Evolutionary conservation across 1,140 invertebrate genomes (phyloP), one percentile per base, ranked within the genome.

Genomic region (Anoplophora glabripennis): DNA sequence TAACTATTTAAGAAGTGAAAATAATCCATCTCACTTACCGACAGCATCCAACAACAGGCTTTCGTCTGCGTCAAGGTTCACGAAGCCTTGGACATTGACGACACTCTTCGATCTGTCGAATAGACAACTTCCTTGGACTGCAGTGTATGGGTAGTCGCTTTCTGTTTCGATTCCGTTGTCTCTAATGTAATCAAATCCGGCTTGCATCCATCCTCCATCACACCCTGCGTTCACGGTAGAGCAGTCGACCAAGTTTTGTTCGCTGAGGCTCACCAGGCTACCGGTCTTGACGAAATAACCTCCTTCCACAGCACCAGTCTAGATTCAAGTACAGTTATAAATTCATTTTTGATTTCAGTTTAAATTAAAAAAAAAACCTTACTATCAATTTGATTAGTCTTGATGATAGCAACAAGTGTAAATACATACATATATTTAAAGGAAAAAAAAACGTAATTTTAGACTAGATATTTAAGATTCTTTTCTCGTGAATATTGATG

Each of bases 191-290:
- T 87, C 78, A 80, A 96, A 95, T 41, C 90, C 92, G 62, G 88
- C 79, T 76, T 96, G 92, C 92, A 97, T 96, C 14, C 96, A 78
- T 53, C 96, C 96, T 65, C 96, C 96, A 98, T 40, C 96, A 96
- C 5, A 48, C 1, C 44, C 34, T 33, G 41, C 45, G 28, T 56
- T 41, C 4, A 18, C 41, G 3, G 35, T 18, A 1, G 57, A 47
- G 73, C 97, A 99, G 80, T 99, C 97, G 17, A 99, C 83, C 40
- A 99, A 79, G 76, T 99, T 97, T 79, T 99, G 96, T 79, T 99
- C 96, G 64, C 93, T 96, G 0, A 99, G 83, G 4, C 93, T 93
- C 5, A 95, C 82, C n/a, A 99, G 80, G 59, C 84, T 82, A 38
- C 90, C 90, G 21, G 83, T 86, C 72, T 89, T 86, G 56, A 93